A percentile compares a stretch with the other conserved stretches of the same genome.
phyloP scores from a whole-genome alignment of 2,113 vertebrate species.

The Cheirogaleus medius region DNA sequence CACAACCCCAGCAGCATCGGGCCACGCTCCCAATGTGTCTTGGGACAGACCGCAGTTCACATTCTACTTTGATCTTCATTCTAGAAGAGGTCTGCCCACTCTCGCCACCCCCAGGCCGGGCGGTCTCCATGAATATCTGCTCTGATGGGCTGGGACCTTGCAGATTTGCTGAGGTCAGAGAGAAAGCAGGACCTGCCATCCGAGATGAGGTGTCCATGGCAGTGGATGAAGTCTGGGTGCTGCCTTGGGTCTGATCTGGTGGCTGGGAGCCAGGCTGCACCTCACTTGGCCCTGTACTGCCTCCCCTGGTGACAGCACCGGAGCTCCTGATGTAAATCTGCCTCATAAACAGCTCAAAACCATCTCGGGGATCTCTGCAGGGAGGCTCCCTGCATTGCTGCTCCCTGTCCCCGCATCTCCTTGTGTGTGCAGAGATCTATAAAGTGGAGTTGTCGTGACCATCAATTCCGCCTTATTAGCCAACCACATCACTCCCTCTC shows the following conservation, averaged over 20 bases:
- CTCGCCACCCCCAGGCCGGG: too few relatives aligned
- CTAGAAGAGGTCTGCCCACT: background rate
- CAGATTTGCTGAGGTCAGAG: background rate
- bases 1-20: background rate
- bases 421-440: conserved; percentile 28
- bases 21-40: background rate
- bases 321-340: background rate
- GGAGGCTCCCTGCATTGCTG: background rate
- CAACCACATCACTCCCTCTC: conserved; percentile 11
- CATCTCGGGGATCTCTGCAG: background rate
- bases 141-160: background rate
- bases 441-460: conserved; percentile 41
- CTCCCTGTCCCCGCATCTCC: background rate
- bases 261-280: background rate
- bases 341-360: background rate
- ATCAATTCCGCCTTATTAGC: conserved; percentile 60
- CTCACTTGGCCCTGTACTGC: background rate
- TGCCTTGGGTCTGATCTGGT: background rate
- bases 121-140: background rate
- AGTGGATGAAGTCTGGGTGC: background rate
- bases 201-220: background rate
- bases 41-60: background rate
- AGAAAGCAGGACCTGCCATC: background rate
- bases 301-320: background rate
- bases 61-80: background rate